These are phyloP conservation scores for Aporophyla lueneburgensis DNA, from an alignment of 2,888 invertebrate species.

Conservation along the genomic window DNA sequence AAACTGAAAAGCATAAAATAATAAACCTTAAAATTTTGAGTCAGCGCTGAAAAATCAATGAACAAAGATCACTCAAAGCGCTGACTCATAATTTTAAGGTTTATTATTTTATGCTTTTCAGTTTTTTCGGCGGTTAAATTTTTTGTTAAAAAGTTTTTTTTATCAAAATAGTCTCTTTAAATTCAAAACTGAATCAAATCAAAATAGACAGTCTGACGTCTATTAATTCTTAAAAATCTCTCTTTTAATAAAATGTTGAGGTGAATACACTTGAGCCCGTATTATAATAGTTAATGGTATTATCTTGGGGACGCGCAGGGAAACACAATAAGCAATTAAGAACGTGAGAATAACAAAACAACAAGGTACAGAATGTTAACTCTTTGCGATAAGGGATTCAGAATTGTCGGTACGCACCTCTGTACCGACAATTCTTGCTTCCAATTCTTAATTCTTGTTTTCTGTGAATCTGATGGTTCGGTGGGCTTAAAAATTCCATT, in stretches of 20 bases:
- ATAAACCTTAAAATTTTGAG: too few relatives aligned
- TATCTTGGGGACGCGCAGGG: slow-evolving; percentile 43
- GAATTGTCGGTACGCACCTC: background rate
- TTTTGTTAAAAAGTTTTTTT: background rate
- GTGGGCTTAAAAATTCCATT: background rate
- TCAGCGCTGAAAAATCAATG: too few relatives aligned
- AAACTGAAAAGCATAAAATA: too few relatives aligned
- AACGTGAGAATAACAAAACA: slow-evolving; percentile 54
- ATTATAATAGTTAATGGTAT: slow-evolving; percentile 53
- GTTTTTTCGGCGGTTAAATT: too few relatives aligned
- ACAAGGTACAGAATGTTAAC: slow-evolving; percentile 40
- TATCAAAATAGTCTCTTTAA: background rate
- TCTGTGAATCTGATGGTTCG: background rate
- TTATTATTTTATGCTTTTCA: too few relatives aligned
- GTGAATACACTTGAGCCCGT: slow-evolving; percentile 38
- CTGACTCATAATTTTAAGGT: too few relatives aligned
- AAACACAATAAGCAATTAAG: slow-evolving; percentile 62
- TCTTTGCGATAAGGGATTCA: slow-evolving; percentile 9
- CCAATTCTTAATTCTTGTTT: too few relatives aligned
- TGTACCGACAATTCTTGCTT: too few relatives aligned
- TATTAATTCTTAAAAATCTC: slow-evolving; percentile 16
- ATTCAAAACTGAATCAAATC: slow-evolving; percentile 25
- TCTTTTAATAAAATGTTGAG: slow-evolving; percentile 46
- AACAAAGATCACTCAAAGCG: too few relatives aligned
- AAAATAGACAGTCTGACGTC: slow-evolving; percentile 2